Conservation (phyloP, 2,888 invertebrate genomes). For the Lordiphosa andalusiaca region DNA sequence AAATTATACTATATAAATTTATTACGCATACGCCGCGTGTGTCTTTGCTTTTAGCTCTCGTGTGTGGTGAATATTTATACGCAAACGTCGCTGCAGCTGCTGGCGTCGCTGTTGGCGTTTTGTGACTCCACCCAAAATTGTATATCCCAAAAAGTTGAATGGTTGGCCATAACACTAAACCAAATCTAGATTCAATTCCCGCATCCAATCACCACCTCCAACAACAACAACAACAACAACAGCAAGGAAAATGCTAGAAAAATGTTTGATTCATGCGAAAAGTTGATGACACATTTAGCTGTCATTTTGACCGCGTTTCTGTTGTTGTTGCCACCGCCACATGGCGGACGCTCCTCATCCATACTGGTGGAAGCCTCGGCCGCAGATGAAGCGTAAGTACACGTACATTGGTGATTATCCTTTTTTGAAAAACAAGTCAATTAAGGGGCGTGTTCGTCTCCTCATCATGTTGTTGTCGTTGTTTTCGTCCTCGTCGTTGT, state of each 20-base stretch:
- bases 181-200: slow-evolving; percentile 9
- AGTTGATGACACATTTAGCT: slow-evolving; percentile 80
- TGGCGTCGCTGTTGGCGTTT: slow-evolving; percentile 52
- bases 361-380: slow-evolving; percentile 73
- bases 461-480: slow-evolving; percentile 18
- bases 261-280: slow-evolving; percentile 78
- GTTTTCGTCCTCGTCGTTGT: slow-evolving; percentile 5
- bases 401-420: background rate
- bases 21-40: slow-evolving; percentile 58
- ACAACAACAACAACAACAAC: slow-evolving; percentile 27
- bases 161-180: slow-evolving; percentile 18
- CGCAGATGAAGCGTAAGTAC: slow-evolving; percentile 80
- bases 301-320: slow-evolving; percentile 79
- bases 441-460: slow-evolving; percentile 57
- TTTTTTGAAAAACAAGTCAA: slow-evolving; percentile 37
- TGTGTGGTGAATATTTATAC: slow-evolving; percentile 30
- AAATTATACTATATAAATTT: slow-evolving; percentile 35
- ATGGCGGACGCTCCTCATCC: slow-evolving; percentile 53
- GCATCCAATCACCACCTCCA: slow-evolving; percentile 14
- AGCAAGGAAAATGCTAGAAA: slow-evolving; percentile 79
- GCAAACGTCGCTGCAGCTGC: slow-evolving; percentile 25
- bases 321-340: slow-evolving; percentile 65
- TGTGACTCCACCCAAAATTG: slow-evolving; percentile 71
- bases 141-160: slow-evolving; percentile 53
- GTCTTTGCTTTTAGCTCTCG: slow-evolving; percentile 16